These are phyloP conservation scores for Microcaecilia unicolor DNA, from an alignment of 2,797 vertebrate genomes.

Conservation along the genomic window DNA sequence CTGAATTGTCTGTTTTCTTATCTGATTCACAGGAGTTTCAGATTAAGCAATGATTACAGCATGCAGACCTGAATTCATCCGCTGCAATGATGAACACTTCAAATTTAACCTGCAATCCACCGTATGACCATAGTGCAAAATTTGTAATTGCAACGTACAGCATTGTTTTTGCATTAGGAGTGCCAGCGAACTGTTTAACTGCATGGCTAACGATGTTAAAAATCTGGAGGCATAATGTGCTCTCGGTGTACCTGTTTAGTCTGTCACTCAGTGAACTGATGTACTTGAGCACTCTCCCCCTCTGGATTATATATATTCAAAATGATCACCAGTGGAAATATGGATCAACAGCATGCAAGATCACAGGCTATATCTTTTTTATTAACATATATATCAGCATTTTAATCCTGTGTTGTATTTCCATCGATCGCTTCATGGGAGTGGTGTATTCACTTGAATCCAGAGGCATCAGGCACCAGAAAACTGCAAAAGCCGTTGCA, in stretches of 20 bases:
- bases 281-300: slow-evolving; percentile 72
- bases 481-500: slow-evolving; percentile 31
- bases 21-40: slow-evolving; percentile 26
- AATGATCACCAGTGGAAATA: slow-evolving; percentile 51
- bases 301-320: slow-evolving; percentile 70
- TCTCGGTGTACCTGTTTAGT: slow-evolving; percentile 73
- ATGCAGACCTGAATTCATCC: background rate
- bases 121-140: slow-evolving; percentile 30
- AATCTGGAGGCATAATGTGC: slow-evolving; percentile 54
- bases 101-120: slow-evolving; percentile 17
- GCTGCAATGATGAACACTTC: fast-evolving
- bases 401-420: slow-evolving; percentile 79
- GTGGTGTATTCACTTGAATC: slow-evolving; percentile 67
- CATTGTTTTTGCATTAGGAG: slow-evolving; percentile 51
- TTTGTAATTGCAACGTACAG: slow-evolving; percentile 66
- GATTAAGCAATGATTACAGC: background rate
- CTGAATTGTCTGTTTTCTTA: background rate
- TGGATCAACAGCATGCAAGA: slow-evolving; percentile 35
- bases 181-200: slow-evolving; percentile 73
- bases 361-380: slow-evolving; percentile 78
- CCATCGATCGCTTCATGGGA: slow-evolving; percentile 72
- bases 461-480: slow-evolving; percentile 50
- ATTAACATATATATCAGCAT: slow-evolving; percentile 90
- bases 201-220: slow-evolving; percentile 57
- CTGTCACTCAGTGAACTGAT: slow-evolving; percentile 77